Percentiles rank a stretch among this genome's conserved stretches.
These are phyloP conservation scores for Artemisiospiza belli DNA, from an alignment of 2,113 vertebrate genomes.

Conservation along the genomic window DNA sequence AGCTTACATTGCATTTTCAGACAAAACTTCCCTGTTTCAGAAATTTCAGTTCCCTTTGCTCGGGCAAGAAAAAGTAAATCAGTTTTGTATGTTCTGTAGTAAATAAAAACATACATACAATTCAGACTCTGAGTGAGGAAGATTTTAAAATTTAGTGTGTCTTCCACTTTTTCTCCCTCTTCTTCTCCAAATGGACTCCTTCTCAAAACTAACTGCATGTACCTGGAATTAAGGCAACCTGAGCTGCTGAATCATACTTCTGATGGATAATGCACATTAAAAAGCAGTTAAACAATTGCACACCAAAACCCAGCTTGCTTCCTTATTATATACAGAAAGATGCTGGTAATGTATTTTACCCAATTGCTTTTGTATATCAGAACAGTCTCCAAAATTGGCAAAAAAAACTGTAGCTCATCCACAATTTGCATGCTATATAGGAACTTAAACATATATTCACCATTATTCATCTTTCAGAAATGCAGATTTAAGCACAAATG, in stretches of 20 bases:
- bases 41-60: not conserved
- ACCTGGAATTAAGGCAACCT: not conserved
- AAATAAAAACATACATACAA: not conserved
- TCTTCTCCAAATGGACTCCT: not conserved
- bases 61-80: not conserved
- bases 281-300: not conserved
- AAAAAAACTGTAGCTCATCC: not conserved
- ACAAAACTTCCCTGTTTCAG: not conserved
- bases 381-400: not conserved
- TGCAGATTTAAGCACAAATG: not conserved
- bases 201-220: not conserved
- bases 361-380: not conserved
- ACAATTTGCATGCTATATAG: not conserved
- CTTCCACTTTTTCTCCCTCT: not conserved
- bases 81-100: not conserved
- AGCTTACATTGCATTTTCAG: not conserved
- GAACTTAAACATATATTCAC: not conserved
- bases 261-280: not conserved
- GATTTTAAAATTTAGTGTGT: not conserved
- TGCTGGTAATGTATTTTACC: not conserved
- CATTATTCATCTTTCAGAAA: not conserved
- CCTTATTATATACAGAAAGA: not conserved
- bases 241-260: not conserved
- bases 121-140: not conserved
- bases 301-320: not conserved